Evolutionary conservation across 2,888 invertebrate genomes (phyloP), one percentile per base, ranked within the genome.

Genomic region (Drosophila leonis): DNA sequence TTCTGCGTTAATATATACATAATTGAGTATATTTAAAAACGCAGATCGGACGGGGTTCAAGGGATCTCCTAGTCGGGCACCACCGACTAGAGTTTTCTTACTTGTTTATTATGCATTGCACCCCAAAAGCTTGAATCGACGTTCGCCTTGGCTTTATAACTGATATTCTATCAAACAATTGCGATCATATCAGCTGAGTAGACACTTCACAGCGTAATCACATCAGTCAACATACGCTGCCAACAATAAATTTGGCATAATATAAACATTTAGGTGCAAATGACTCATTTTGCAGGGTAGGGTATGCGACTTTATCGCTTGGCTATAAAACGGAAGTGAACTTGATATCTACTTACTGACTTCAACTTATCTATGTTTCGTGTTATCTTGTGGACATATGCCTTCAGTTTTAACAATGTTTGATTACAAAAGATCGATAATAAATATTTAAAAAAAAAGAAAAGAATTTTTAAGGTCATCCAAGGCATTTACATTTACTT

Each of bases 211-310:
- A 39, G 1, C 20, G 12, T 48, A 80, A 77, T 70, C 67, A 12
- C 33, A 33, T 41, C 18, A 37, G 48, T 24, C 31, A 15, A 15
- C 20, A 13, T 31, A 48, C 54, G 15, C 39, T n/a, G 46, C n/a
- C 46, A 27, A 2, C 44, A 37, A 64, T 59, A 55, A 49, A 59
- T 48, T 49, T 56, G 46, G 31, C 39, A 31, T 29, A 41, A 41
- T 66, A 37, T 20, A 44, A 67, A 44, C 6, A 37, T 46, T 49
- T 67, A 8, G 70, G 81, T 85, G 73, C 81, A 86, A 80, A 46
- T 86, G 81, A 82, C 55, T 83, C 81, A 82, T 8, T 0, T 0
- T 6, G 5, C n/a, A 18, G 6, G 46, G n/a, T n/a, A n/a, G n/a
- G 29, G 27, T 39, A 44, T 20, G 29, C 0, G 39, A 48, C 20